Evolutionary conservation across 2,888 invertebrate genomes (phyloP), one percentile per base, ranked within the genome.

Genomic region (Rhingia campestris): DNA sequence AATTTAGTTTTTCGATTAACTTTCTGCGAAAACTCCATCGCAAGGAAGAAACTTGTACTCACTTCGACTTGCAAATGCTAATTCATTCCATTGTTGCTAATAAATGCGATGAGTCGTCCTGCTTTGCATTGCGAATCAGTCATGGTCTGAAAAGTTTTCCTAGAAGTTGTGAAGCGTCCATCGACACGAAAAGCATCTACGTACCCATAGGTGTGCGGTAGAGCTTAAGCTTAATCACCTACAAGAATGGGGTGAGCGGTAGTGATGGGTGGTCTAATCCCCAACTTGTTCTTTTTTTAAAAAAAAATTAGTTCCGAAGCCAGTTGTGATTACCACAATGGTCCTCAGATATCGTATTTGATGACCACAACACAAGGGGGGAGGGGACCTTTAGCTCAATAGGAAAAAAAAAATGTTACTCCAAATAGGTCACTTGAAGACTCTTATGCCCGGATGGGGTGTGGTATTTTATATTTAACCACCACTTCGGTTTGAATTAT

Each of bases 61-160:
- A 59, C 47, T 69, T 59, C 54, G 75, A 80, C 80, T 80, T 75
- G 10, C 37, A 75, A 59, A 84, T 84, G 80, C 84, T 80, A 84
- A 84, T 84, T 84, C 80, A 80, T 84, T 75, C 80, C 80, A 84
- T 41, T 80, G 59, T 64, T 80, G 70, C 74, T 80, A 84, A 84
- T 84, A 59, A 70, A 84, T 84, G 70, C 80, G 84, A 75, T 84
- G 84, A 84, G 58, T 74, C 54, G 74, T 75, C 54, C 64, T 75
- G 53, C 64, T 70, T 70, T 84, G 80, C 80, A 84, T 80, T 70
- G 69, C 59, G 80, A 84, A 84, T 75, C 70, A 80, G 79, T 74
- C 74, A 63, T 22, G 64, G 79, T 79, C 70, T 80, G 61, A 61
- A 84, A 80, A 84, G 64, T 80, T 84, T 66, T 14, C 43, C 12